Base-by-base conservation (phyloP, 2,888 invertebrate genomes). In the Caradrina kadenii region DNA sequence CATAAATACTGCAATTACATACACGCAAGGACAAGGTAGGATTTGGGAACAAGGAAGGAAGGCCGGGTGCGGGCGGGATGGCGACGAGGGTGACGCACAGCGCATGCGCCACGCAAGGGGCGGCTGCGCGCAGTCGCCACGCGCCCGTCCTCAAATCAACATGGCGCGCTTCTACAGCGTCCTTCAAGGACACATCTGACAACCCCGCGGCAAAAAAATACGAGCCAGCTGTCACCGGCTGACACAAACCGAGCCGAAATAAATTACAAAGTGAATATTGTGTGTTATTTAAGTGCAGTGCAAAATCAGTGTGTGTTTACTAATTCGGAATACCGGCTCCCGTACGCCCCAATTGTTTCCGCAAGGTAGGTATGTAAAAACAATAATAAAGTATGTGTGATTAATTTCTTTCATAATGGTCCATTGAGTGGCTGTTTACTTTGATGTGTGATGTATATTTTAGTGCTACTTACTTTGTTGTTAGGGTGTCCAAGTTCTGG, bases 101-200 rank as follows among this genome's bases (percentile, higher is more conserved):
- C 93, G 93, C 95, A 91, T 91, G 94, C 93, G 92, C 90, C 72
- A 83, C 69, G 75, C 84, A 84, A 88, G 90, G 92, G 93, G 90
- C 92, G 90, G 92, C 90, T 87, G 89, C 91, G 94, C 95, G 94
- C 95, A 95, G 95, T 95, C 93, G 93, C 91, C 93, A 93, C 93
- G 94, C 95, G 95, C 92, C 90, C 91, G 93, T 92, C 92, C 91
- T 89, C 89, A 89, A 91, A 90, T 86, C 91, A 93, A 93, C 92
- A 94, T 93, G 95, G 94, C 93, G 94, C 85, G 84, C 54, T 73
- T 63, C 65, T 61, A 76, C 70, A 83, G 89, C 90, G 91, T 92
- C 88, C 91, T 87, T 89, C 93, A 94, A 94, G 94, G 94, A 94
- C 93, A 90, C 86, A 63, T 88, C 86, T 93, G 92, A 94, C 93